These are phyloP conservation scores for Ctenochaetus hawaiiensis DNA, from an alignment of 2,797 vertebrate genomes.

Conservation along the genomic window DNA sequence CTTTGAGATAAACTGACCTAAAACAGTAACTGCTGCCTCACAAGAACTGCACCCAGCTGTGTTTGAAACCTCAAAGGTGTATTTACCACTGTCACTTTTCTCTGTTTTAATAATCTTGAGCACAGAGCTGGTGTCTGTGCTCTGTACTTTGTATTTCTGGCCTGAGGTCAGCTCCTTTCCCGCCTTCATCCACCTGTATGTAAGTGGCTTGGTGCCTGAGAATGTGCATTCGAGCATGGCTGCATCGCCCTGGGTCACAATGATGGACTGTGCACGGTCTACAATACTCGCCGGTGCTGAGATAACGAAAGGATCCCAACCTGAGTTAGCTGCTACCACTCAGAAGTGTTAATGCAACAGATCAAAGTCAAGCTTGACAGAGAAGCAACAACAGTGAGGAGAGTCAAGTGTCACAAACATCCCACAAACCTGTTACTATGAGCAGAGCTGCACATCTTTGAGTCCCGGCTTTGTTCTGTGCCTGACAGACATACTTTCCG, in stretches of 20 bases:
- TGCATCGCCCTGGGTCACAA: constrained; percentile 90
- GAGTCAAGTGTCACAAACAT: constrained; percentile 23
- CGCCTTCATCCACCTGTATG: constrained; percentile 89
- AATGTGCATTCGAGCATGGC: constrained; percentile 91
- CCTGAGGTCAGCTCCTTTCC: constrained; percentile 88
- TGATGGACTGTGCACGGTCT: constrained; percentile 90
- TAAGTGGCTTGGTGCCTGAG: constrained; percentile 92
- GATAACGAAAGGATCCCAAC: constrained; percentile 54
- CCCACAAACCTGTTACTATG: constrained; percentile 93
- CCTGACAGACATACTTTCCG: constrained; percentile 94
- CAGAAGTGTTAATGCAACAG: constrained; percentile 19
- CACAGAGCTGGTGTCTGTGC: constrained; percentile 88
- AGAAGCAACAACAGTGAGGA: constrained; percentile 32
- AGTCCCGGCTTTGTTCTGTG: constrained; percentile 93
- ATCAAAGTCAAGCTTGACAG: constrained; percentile 44
- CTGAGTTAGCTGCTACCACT: background rate
- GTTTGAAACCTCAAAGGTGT: constrained; percentile 91
- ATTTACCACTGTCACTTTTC: constrained; percentile 89
- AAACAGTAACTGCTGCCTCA: constrained; percentile 88
- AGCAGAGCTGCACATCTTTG: constrained; percentile 91
- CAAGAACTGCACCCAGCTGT: constrained; percentile 88
- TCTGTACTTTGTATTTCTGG: constrained; percentile 89
- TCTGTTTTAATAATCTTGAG: constrained; percentile 88
- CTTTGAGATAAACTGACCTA: constrained; percentile 86
- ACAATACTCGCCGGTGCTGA: constrained; percentile 91